Base-by-base conservation (phyloP, 2,797 vertebrate genomes). In the Brachymystax lenok region DNA sequence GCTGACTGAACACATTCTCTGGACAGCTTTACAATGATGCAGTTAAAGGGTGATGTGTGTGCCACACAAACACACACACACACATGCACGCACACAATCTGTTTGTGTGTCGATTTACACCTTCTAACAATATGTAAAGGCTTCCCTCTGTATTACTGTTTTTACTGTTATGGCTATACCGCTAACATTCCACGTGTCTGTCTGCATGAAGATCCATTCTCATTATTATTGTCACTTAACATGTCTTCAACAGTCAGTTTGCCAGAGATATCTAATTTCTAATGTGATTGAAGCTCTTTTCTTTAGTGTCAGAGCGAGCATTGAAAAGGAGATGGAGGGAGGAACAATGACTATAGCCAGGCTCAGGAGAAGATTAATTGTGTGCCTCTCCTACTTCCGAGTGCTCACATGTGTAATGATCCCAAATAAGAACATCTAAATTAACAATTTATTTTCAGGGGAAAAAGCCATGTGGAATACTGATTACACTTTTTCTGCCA, bases 391-490 rank as follows among this genome's bases (percentile, higher is more conserved):
- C 35, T 69, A n/a, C 35, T n/a, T 70, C 69, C 69, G 24, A 14
- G 77, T 82, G 66, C 70, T 81, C 0, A 78, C 69, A 61, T 61
- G 71, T 72, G 72, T 83, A 84, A 78, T 80, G 68, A 85, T 80
- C 78, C 80, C 61, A 80, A 85, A 85, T 82, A 70, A 67, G 74
- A 78, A 74, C 73, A 83, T 84, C 80, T 79, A 80, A 86, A 79
- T 69, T 84, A 85, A 80, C 71, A 72, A 81, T 85, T 78, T 80
- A 87, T 71, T 80, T 82, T 61, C 63, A 84, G 81, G 81, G 73
- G 68, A 77, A 10, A 63, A 82, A 84, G 85, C 40, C 83, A 88
- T 90, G 80, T 84, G 82, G 82, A 85, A 83, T 82, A 71, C 76
- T 84, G 78, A 83, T 82, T 80, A 78, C 76, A 82, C 27, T 78